Evolutionary conservation across 2,797 vertebrate genomes (phyloP), one percentile per base, ranked within the genome.

Genomic region (Denticeps clupeoides): DNA sequence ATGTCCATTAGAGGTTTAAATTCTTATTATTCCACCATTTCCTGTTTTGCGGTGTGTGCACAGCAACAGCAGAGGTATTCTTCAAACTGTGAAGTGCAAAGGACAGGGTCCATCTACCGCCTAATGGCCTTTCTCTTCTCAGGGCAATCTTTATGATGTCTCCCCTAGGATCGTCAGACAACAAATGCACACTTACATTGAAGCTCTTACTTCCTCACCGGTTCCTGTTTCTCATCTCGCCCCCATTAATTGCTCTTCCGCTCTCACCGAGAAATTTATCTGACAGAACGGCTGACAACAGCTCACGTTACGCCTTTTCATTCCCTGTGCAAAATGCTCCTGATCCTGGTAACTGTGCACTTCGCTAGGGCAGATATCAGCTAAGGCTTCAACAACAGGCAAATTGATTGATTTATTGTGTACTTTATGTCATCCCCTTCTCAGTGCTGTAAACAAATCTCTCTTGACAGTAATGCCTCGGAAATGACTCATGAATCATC

Each of bases 81-180:
- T n/a, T n/a, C n/a, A n/a, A n/a, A n/a, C n/a, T n/a, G 58, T 12
- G 8, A 24, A 3, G 4, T 9, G 15, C 18, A 3, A 4, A 5
- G 63, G 65, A 72, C 59, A 7, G 59, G 64, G 50, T 73, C 60
- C 51, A 53, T 60, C 44, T 63, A 55, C 55, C 59, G 62, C 58
- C 58, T 80, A 79, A 81, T 82, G 79, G 72, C 75, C 53, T 47
- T 28, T 60, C 43, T 7, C 12, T 47, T 73, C 70, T 18, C 43
- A 67, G 78, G 73, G 55, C 62, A 47, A 63, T 52, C 32, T 60
- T 73, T 71, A 75, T 78, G 72, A 77, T 13, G 61, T 65, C 58
- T 70, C 59, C 64, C 56, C 61, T 60, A 61, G 58, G 65, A 57
- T 55, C 48, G 63, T 48, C 45, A 56, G 68, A 64, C 67, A 60